Evolutionary conservation across 2,888 invertebrate genomes (phyloP).

Genomic region (Dilophus febrilis): DNA sequence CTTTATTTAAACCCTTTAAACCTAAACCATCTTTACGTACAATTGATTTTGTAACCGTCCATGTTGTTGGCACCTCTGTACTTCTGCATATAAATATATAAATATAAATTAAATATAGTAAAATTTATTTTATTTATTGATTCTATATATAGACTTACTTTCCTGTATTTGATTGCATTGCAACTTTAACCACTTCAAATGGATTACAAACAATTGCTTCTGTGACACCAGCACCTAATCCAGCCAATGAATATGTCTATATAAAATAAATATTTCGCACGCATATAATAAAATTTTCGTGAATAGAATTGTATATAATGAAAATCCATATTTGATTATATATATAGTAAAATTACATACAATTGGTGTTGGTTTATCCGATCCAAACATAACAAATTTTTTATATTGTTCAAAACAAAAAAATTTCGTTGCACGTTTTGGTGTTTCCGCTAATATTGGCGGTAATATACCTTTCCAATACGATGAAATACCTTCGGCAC

Average conservation of each 20-base stretch:
- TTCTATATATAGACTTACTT: conserved; percentile 14
- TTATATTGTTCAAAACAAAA: conserved; percentile 90
- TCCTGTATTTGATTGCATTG: conserved; percentile 57
- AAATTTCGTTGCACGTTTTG: conserved; percentile 88
- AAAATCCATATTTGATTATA: too few relatives aligned
- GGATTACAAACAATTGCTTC: conserved; percentile 86
- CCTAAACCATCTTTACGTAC: conserved; percentile 61
- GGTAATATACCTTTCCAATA: conserved; percentile 91
- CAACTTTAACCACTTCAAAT: conserved; percentile 93
- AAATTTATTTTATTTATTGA: not conserved
- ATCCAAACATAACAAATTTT: conserved; percentile 63
- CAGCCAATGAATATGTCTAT: conserved; percentile 77
- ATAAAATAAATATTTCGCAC: conserved; percentile 16
- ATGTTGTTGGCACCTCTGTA: conserved; percentile 53
- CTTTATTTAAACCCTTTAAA: conserved; percentile 65
- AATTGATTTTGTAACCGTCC: conserved; percentile 64
- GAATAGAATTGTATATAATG: not conserved
- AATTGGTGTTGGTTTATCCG: conserved; percentile 54
- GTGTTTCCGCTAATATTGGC: conserved; percentile 85
- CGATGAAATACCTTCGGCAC: conserved; percentile 62
- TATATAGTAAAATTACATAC: conserved; percentile 31
- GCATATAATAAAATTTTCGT: conserved; percentile 5
- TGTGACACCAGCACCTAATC: conserved; percentile 76
- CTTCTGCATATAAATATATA: conserved; percentile 19
- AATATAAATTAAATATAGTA: not conserved